Percentiles rank a stretch among this genome's conserved stretches.
Evolutionary conservation across 1,140 invertebrate genomes (phyloP).

Genomic region (Acromyrmex echinatior): DNA sequence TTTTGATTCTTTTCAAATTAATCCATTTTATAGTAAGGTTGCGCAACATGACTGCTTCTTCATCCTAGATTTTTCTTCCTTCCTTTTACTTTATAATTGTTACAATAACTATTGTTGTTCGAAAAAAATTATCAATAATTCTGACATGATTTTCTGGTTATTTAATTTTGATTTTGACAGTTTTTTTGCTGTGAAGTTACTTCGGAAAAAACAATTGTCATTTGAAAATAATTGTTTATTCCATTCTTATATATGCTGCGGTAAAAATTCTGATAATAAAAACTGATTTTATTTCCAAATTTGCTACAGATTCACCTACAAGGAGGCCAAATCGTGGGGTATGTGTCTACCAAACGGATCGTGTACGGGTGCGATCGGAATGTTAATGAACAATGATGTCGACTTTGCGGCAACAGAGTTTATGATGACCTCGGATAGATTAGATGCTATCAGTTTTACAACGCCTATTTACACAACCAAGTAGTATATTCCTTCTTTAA

Average conservation of each 20-base stretch:
- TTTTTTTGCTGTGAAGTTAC: slow-evolving; percentile 29
- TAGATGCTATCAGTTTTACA: slow-evolving; percentile 81
- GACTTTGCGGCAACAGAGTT: slow-evolving; percentile 83
- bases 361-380: slow-evolving; percentile 80
- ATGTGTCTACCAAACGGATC: slow-evolving; percentile 75
- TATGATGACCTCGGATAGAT: slow-evolving; percentile 81
- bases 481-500: slow-evolving; percentile 75
- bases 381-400: slow-evolving; percentile 75
- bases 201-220: slow-evolving; percentile 23
- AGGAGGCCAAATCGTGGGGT: slow-evolving; percentile 79
- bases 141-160: slow-evolving; percentile 11
- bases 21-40: slow-evolving; percentile 20
- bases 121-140: slow-evolving; percentile 11
- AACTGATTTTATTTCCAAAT: neutral
- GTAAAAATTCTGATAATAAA: neutral
- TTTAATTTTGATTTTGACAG: slow-evolving; percentile 11
- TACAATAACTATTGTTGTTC: neutral
- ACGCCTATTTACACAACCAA: slow-evolving; percentile 82
- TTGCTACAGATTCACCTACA: slow-evolving; percentile 74
- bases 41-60: slow-evolving; percentile 36
- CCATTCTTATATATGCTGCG: neutral
- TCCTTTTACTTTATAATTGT: neutral
- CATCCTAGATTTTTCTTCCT: neutral
- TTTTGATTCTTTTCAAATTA: neutral
- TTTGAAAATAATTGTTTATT: neutral